A percentile compares a stretch with the other conserved stretches of the same genome.
Conservation (phyloP, 2,113 vertebrate genomes). For the Rhynchomys soricoides region DNA sequence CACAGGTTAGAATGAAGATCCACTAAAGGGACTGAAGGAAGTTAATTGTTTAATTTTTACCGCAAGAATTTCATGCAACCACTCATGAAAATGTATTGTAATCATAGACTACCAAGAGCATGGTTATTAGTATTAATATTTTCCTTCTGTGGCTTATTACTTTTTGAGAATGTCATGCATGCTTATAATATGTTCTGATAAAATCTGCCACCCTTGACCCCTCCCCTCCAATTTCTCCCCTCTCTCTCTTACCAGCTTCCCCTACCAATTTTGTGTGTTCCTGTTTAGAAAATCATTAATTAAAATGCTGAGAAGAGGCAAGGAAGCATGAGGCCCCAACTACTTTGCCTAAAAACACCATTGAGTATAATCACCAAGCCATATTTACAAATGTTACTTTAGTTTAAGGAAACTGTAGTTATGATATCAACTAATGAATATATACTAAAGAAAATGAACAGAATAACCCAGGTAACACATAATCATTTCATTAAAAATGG, state of each 20-base stretch:
- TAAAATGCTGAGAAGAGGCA: not conserved
- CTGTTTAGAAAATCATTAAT: not conserved
- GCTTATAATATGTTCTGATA: not conserved
- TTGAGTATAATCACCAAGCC: not conserved
- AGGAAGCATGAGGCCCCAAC: not conserved
- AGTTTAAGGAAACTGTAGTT: not conserved
- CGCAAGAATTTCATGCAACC: not conserved
- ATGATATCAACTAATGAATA: not conserved
- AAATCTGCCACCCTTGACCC: not conserved
- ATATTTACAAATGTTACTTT: not conserved
- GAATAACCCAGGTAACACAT: not conserved
- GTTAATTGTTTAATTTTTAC: not conserved
- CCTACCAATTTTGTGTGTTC: not conserved
- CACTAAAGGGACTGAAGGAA: not conserved
- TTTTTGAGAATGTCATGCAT: not conserved
- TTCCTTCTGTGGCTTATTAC: not conserved
- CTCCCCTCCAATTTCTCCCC: too few relatives aligned
- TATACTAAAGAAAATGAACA: not conserved
- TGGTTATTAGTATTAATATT: not conserved
- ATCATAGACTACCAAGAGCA: not conserved
- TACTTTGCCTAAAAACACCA: not conserved
- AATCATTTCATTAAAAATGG: not conserved
- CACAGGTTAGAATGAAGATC: not conserved
- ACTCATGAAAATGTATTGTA: not conserved
- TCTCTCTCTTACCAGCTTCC: accelerated